Evolutionary conservation across 1,140 invertebrate genomes (phyloP).

Genomic region (Drosophila parabipectinata): DNA sequence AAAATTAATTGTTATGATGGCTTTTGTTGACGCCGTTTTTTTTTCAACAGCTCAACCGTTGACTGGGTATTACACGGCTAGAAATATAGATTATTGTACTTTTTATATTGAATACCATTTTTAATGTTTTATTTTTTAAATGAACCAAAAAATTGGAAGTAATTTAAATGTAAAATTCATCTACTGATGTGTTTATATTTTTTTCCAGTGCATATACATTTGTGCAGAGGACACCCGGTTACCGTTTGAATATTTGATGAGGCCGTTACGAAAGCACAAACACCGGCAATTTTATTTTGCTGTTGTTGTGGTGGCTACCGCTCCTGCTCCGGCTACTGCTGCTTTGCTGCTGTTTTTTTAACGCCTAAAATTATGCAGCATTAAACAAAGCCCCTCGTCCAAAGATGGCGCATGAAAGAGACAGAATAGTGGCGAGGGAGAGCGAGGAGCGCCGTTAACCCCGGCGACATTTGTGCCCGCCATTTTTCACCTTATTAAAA

Average conservation of each 20-base stretch:
- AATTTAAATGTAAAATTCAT: not conserved
- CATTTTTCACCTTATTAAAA: conserved; percentile 69
- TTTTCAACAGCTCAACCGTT: conserved; percentile 26
- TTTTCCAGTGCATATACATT: too few relatives aligned
- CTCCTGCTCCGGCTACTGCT: not conserved
- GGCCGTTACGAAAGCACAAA: conserved; percentile 63
- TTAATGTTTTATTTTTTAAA: not conserved
- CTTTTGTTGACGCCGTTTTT: conserved; percentile 80
- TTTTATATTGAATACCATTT: not conserved
- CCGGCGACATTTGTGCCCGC: conserved; percentile 49
- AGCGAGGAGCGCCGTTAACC: conserved; percentile 14
- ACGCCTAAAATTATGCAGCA: conserved; percentile 81
- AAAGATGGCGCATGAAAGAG: conserved; percentile 30
- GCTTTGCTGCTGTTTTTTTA: conserved; percentile 61
- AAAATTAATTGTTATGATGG: conserved; percentile 83
- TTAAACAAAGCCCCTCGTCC: conserved; percentile 57
- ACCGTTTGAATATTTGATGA: conserved; percentile 82
- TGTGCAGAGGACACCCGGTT: conserved; percentile 39
- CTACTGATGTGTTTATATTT: too few relatives aligned
- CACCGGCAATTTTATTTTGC: conserved; percentile 67
- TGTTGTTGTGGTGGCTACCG: conserved; percentile 27
- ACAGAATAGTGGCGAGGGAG: not conserved
- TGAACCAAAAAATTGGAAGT: too few relatives aligned
- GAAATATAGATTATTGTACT: not conserved
- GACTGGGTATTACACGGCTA: conserved; percentile 6